These are phyloP conservation scores for Eudasyphora cyanicolor DNA, from an alignment of 2,888 invertebrate species.

Conservation along the genomic window DNA sequence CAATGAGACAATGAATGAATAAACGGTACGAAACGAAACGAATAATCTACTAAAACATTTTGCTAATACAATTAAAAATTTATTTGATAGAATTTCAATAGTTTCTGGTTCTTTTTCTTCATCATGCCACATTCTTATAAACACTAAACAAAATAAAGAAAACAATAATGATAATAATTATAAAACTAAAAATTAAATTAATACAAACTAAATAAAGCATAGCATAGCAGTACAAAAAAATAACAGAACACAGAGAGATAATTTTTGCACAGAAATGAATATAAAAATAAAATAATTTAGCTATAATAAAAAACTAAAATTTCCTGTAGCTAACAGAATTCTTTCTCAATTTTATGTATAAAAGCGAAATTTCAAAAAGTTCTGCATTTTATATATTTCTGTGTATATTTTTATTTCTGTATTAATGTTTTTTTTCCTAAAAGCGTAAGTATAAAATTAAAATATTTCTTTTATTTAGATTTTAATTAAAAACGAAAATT, in stretches of 20 bases:
- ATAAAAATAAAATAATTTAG: not conserved
- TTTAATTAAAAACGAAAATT: not conserved
- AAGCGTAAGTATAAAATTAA: not conserved
- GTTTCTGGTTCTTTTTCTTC: too few relatives aligned
- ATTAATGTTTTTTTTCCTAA: not conserved
- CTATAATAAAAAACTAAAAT: not conserved
- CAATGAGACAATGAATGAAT: slow-evolving; percentile 24
- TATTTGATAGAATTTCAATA: too few relatives aligned
- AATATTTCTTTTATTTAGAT: not conserved
- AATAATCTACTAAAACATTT: not conserved
- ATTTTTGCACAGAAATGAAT: not conserved
- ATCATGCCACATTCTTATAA: too few relatives aligned
- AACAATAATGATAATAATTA: not conserved
- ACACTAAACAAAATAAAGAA: too few relatives aligned
- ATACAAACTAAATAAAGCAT: not conserved
- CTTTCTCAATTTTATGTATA: not conserved
- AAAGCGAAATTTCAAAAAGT: too few relatives aligned
- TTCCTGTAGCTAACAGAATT: not conserved
- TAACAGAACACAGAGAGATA: not conserved
- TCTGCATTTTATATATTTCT: too few relatives aligned
- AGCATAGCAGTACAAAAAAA: not conserved
- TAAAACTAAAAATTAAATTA: not conserved
- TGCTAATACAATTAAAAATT: not conserved
- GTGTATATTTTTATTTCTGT: too few relatives aligned
- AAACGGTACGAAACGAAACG: not conserved